Evolutionary conservation across 2,113 vertebrate genomes (phyloP), one percentile per base, ranked within the genome.

Genomic region (crab-eating macaque (Macaca fascicularis)): DNA sequence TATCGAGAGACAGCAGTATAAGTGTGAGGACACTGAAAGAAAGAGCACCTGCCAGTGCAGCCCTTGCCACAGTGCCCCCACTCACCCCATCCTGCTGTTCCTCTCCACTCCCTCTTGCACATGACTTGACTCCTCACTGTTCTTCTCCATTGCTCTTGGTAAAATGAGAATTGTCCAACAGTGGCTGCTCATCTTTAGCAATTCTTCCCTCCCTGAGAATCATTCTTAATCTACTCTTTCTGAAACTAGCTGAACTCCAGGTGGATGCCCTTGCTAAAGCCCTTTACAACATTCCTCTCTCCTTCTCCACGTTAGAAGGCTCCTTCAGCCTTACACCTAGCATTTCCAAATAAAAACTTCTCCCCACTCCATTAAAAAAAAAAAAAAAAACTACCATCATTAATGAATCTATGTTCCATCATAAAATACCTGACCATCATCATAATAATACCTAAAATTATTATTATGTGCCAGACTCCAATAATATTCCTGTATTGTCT

Each of bases 141-240:
- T 92, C 43, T 67, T 86, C 59, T 92, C 38, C 70, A 43, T 23
- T 64, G 32, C 69, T 83, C 86, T 79, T 67, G 38, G 48, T 85
- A 94, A 96, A 93, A 93, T 81, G 72, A 45, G 89, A 30, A 89
- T n/a, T 90, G 22, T 52, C 52, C 80, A 52, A 72, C 12, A 82
- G 35, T 85, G 48, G 83, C 25, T 83, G 55, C 17, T 94, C 55
- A 88, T 76, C 70, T 81, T 23, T 30, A 93, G 83, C 17, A 93
- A 93, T 40, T 81, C 76, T n/a, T 95, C 59, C 59, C 32, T 92
- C 14, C 95, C 67, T 35, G 50, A 93, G 48, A 86, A 79, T 20
- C 59, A 83, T 52, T 59, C 17, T 89, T 86, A 76, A 79, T 43
- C 69, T 79, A 78, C 38, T 76, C 43, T 93, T 92, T 93, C 84